Base-by-base conservation (phyloP, 2,888 invertebrate genomes). In the Nomada ruficornis region DNA sequence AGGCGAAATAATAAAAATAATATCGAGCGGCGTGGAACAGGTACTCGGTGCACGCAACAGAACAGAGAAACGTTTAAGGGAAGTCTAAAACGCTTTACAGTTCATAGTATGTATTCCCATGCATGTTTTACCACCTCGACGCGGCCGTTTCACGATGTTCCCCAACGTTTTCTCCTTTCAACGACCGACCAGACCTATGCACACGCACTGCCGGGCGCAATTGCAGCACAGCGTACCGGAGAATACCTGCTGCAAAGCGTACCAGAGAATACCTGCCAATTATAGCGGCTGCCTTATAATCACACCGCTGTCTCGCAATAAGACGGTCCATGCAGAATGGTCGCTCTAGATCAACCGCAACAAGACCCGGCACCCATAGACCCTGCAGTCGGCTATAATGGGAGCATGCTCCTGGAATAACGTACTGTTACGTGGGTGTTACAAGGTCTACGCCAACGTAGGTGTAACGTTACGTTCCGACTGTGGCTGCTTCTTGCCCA, bases 321-420 rank as follows among this genome's bases (percentile, higher is more conserved):
- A 88, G 78, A 64, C 76, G 77, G 79, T 62, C 71, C 71, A 47
- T 80, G 79, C 76, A 63, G 65, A 85, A 82, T 80, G 67, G 80
- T 64, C 79, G 77, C 65, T 79, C 74, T 87, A 84, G 83, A 91
- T 90, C 88, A 89, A 75, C 86, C 77, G 78, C 82, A 88, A 90
- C 89, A 88, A 85, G 89, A 86, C 75, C 71, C 70, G 67, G 74
- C 80, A 67, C 72, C 60, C 79, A 74, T 73, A 70, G 65, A 73
- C n/a, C 64, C 44, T 44, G 76, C 77, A 80, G 77, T 77, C 72
- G 83, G 65, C n/a, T 57, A 67, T 89, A 90, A 91, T 86, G 86
- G 86, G 71, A 85, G 73, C 82, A 71, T 83, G 82, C 84, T 89
- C 86, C 87, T 82, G 77, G 77, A 84, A 84, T 89, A 89, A 89